phyloP scores from a whole-genome alignment of 1,140 invertebrate species.

The Sycophila sp. region DNA sequence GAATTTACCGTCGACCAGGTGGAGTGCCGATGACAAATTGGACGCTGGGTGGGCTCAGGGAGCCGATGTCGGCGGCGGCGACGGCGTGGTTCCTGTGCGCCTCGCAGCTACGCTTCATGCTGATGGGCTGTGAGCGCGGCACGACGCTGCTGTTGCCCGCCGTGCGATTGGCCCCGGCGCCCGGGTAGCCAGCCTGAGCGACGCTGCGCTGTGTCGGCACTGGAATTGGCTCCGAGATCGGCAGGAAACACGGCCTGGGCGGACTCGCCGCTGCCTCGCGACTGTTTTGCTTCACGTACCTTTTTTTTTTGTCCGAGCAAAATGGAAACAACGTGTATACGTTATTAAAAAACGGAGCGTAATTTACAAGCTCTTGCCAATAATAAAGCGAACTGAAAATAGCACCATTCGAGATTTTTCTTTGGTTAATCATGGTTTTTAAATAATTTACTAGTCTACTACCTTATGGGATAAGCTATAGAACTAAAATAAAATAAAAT shows the following conservation, averaged over 20 bases:
- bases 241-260: constrained; percentile 75
- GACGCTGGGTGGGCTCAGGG: constrained; percentile 88
- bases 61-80: constrained; percentile 80
- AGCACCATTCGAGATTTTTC: too few species aligned
- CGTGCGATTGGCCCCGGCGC: background rate
- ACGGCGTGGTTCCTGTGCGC: constrained; percentile 72
- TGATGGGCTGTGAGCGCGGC: constrained; percentile 85
- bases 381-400: background rate
- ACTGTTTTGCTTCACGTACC: constrained; percentile 52
- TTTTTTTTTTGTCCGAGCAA: background rate
- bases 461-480: too few species aligned
- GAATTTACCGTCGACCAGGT: constrained; percentile 72
- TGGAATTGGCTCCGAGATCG: constrained; percentile 79
- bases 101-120: constrained; percentile 75
- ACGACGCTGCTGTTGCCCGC: constrained; percentile 65
- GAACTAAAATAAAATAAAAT: too few species aligned
- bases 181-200: constrained; percentile 46
- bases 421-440: too few species aligned
- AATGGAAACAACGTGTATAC: background rate
- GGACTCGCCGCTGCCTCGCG: constrained; percentile 69
- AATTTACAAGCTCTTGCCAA: background rate
- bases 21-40: constrained; percentile 93
- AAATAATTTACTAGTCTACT: too few species aligned
- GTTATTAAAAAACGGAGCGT: background rate
- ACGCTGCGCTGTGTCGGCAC: constrained; percentile 72